Conservation (phyloP, 2,113 vertebrate species). For the Boleophthalmus pectinirostris region DNA sequence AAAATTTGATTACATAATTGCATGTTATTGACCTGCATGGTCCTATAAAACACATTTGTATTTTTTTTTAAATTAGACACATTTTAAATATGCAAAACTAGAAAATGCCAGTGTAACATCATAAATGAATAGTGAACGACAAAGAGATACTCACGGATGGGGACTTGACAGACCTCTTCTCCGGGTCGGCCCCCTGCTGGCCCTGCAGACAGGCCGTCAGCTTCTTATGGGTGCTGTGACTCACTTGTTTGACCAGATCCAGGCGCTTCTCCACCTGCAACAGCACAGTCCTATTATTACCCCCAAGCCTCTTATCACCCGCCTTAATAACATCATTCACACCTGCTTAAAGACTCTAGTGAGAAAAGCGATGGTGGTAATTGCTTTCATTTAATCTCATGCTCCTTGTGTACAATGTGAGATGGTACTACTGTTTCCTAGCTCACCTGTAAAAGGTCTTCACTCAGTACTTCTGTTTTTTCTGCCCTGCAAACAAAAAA, state of each 20-base stretch:
- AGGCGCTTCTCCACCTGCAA: constrained; percentile 94
- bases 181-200: constrained; percentile 91
- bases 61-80: not conserved
- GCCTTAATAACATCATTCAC: constrained; percentile 21
- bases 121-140: not conserved
- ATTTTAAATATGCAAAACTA: not conserved
- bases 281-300: constrained; percentile 10
- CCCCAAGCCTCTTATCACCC: constrained; percentile 6
- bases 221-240: constrained; percentile 98
- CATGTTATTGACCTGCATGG: too few species aligned
- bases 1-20: too few species aligned
- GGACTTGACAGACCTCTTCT: constrained; percentile 93
- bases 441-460: constrained; percentile 93
- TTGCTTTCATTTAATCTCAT: constrained; percentile 1
- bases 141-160: constrained; percentile 68
- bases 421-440: not conserved
- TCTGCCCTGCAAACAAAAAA: constrained; percentile 82
- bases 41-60: not conserved
- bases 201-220: constrained; percentile 95
- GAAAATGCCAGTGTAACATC: not conserved
- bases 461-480: constrained; percentile 94
- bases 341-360: constrained; percentile 8
- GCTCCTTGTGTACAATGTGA: not conserved
- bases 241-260: constrained; percentile 96
- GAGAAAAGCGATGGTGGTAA: not conserved